Base-by-base conservation (phyloP, 2,797 vertebrate species). In the Tokudaia tokunoshimensis region DNA sequence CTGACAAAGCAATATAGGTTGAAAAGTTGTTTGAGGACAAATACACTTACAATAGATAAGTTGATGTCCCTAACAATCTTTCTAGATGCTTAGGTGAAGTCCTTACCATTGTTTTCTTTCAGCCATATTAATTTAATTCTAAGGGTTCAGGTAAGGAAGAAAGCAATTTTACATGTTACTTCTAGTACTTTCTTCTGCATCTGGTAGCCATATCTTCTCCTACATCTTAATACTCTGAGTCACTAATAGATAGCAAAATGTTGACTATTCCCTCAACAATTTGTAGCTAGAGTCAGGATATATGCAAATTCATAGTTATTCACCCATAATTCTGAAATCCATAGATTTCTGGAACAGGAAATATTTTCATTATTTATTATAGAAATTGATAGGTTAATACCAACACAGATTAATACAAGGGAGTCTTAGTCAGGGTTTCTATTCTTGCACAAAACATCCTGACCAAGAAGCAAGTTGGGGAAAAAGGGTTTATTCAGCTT, bases 261-360 rank as follows among this genome's bases (percentile, higher is more conserved):
- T 75, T 93, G 63, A 92, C 50, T 24, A 47, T 57, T 37, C 6
- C 67, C 12, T 80, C 37, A n/a, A 92, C 2, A 37, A 70, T 85
- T 50, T 96, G 55, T 61, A 52, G 86, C 14, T 52, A 37, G 22
- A 37, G 19, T 14, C 50, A 63, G 11, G 67, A 52, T 22, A 52
- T 67, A 74, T 61, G 83, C 7, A 76, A 44, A 47, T 34, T 12
- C 26, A n/a, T 1, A 37, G n/a, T 59, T 92, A 90, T 17, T 82
- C 8, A 80, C 24, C 6, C 31, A 52, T 79, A 92, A 91, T 75
- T 89, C 8, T 89, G 57, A 95, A 97, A 94, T 92, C 70, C 57
- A 86, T 34, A 81, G 65, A 83, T n/a, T 24, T 91, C 37, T 57
- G 19, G 76, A 83, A 92, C 67, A 59, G 14, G 9, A 4, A 59